Percentiles rank a stretch among this genome's conserved stretches.
Evolutionary conservation across 2,113 vertebrate genomes (phyloP).

Genomic region (Crotalus viridis): DNA sequence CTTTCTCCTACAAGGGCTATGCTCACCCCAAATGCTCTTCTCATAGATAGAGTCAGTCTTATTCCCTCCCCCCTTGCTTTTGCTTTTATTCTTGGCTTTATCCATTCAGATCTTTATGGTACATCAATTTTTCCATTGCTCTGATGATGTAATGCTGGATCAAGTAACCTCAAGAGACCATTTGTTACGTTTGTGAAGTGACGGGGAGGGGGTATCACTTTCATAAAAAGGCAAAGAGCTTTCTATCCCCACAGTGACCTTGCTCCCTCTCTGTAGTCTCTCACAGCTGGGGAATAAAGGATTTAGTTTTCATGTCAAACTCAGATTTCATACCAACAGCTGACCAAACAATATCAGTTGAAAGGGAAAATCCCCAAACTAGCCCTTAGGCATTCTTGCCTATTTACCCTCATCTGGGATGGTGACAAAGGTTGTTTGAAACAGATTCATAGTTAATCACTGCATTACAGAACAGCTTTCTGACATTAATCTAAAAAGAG

Average conservation of each 20-base stretch:
- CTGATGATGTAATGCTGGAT: conserved; percentile 26
- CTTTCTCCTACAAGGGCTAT: background rate
- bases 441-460: background rate
- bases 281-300: conserved; percentile 18
- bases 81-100: conserved; percentile 19
- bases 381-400: background rate
- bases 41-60: background rate
- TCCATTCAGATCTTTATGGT: conserved; percentile 17
- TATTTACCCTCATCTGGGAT: background rate
- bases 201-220: background rate
- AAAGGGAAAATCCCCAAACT: background rate
- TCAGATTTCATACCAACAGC: background rate
- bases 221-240: background rate
- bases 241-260: background rate
- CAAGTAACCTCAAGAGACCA: conserved; percentile 13
- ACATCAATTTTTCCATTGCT: conserved; percentile 39
- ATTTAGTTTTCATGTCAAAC: background rate
- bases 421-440: background rate
- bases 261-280: background rate
- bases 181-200: conserved; percentile 6
- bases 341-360: conserved; percentile 7
- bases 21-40: background rate
- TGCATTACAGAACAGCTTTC: background rate
- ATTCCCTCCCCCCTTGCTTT: background rate
- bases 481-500: background rate